Percentiles rank a stretch among this genome's conserved stretches.
phyloP scores from a whole-genome alignment of 2,797 vertebrate genomes.

The Mus minutoides region DNA sequence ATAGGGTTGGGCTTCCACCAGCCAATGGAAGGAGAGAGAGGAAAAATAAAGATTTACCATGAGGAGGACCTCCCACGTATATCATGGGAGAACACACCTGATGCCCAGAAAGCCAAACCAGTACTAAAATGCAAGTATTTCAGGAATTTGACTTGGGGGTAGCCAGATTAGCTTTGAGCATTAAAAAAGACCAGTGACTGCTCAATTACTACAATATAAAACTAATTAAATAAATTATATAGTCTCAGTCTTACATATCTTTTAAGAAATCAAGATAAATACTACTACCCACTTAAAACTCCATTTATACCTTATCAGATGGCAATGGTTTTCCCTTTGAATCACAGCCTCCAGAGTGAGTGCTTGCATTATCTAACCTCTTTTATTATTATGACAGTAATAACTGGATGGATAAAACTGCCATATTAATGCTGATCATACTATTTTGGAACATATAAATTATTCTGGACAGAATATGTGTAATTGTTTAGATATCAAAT shows the following conservation, averaged over 20 bases:
- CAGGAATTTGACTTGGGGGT: neutral
- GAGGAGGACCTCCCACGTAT: neutral
- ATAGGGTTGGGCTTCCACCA: neutral
- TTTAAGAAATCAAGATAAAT: neutral
- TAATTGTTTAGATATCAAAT: neutral
- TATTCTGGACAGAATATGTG: neutral
- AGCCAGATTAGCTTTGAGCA: neutral
- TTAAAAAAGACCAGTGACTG: neutral
- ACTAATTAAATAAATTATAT: neutral
- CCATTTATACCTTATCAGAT: neutral
- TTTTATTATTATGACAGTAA: neutral
- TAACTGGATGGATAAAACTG: neutral
- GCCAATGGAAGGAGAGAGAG: neutral
- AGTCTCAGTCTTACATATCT: too few relatives aligned
- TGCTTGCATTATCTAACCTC: too few relatives aligned
- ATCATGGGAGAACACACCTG: too few relatives aligned
- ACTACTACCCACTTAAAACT: neutral
- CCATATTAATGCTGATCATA: neutral
- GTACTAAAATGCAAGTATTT: too few relatives aligned
- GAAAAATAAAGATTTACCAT: neutral
- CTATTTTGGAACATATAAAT: fast-evolving
- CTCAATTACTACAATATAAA: neutral
- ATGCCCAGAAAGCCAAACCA: too few relatives aligned
- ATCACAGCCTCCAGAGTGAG: too few relatives aligned
- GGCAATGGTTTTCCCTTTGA: neutral